phyloP scores from a whole-genome alignment of 2,797 vertebrate genomes.

The Microctenopoma steveboyesi region DNA sequence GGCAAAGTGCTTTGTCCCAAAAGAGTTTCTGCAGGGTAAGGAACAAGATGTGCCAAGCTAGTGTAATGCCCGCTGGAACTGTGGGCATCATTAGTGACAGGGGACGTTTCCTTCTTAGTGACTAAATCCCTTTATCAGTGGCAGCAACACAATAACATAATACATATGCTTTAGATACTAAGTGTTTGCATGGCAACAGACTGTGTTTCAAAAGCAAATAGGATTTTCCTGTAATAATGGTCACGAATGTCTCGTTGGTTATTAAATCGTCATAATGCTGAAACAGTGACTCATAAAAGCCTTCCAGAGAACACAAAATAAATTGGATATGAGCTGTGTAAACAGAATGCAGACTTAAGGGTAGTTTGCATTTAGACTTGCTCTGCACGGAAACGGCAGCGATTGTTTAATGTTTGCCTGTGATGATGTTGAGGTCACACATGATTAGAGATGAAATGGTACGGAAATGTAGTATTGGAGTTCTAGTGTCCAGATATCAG shows the following conservation, averaged over 20 bases:
- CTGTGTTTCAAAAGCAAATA: background rate
- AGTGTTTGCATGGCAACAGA: background rate
- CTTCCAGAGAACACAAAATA: background rate
- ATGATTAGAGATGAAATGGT: too few species aligned
- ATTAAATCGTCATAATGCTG: constrained; percentile 1
- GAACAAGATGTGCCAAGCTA: constrained; percentile 54
- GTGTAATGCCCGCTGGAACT: constrained; percentile 30
- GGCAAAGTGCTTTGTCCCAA: constrained; percentile 46
- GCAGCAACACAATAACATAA: constrained; percentile 5
- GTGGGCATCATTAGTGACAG: constrained; percentile 14
- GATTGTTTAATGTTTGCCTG: too few species aligned
- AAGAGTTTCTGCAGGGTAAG: constrained; percentile 19
- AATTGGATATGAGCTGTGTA: background rate
- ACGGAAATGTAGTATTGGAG: too few species aligned
- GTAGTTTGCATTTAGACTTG: background rate
- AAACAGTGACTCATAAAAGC: background rate
- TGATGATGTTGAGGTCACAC: too few species aligned
- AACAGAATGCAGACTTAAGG: background rate
- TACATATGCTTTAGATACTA: background rate
- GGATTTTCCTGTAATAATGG: background rate
- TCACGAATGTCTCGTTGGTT: background rate
- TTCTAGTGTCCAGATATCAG: too few species aligned
- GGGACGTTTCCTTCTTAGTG: constrained; percentile 19
- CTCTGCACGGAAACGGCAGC: too few species aligned
- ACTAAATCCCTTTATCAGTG: constrained; percentile 20